Evolutionary conservation across 2,888 invertebrate genomes (phyloP).

Genomic region (Catocala sponsa): DNA sequence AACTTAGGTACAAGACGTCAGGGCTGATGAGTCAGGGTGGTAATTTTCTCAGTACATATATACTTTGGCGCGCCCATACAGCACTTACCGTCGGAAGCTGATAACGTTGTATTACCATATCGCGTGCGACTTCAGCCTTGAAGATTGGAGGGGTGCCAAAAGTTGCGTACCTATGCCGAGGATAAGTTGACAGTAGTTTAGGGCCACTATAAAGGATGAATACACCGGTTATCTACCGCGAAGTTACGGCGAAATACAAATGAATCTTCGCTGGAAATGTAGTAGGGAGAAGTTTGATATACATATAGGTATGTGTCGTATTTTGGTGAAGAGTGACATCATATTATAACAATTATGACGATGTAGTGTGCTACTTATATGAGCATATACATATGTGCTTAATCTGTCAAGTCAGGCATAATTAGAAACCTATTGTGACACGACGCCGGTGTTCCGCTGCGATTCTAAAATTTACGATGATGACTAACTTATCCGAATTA

Average conservation of each 20-base stretch:
- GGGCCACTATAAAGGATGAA: slow-evolving; percentile 23
- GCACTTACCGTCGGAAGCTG: slow-evolving; percentile 61
- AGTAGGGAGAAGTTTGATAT: neutral
- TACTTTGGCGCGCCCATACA: slow-evolving; percentile 38
- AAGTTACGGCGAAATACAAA: slow-evolving; percentile 21
- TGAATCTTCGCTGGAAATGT: slow-evolving; percentile 15
- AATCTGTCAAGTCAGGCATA: too few species aligned
- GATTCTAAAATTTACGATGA: too few species aligned
- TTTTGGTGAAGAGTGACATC: too few species aligned
- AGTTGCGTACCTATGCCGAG: slow-evolving; percentile 31
- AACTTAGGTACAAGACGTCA: slow-evolving; percentile 23
- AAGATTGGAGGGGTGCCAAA: slow-evolving; percentile 65
- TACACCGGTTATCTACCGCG: slow-evolving; percentile 15
- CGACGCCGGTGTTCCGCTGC: too few species aligned
- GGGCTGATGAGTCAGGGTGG: slow-evolving; percentile 53
- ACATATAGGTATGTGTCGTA: neutral
- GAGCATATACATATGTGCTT: too few species aligned
- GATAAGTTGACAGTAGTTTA: slow-evolving; percentile 41
- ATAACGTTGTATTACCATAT: slow-evolving; percentile 75
- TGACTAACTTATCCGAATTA: too few species aligned
- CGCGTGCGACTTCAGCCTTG: slow-evolving; percentile 73
- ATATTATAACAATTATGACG: too few species aligned
- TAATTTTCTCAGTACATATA: slow-evolving; percentile 46
- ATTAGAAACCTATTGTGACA: too few species aligned
- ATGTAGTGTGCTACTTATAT: too few species aligned